phyloP scores from a whole-genome alignment of 2,113 vertebrate species.

The Ptyas mucosa region DNA sequence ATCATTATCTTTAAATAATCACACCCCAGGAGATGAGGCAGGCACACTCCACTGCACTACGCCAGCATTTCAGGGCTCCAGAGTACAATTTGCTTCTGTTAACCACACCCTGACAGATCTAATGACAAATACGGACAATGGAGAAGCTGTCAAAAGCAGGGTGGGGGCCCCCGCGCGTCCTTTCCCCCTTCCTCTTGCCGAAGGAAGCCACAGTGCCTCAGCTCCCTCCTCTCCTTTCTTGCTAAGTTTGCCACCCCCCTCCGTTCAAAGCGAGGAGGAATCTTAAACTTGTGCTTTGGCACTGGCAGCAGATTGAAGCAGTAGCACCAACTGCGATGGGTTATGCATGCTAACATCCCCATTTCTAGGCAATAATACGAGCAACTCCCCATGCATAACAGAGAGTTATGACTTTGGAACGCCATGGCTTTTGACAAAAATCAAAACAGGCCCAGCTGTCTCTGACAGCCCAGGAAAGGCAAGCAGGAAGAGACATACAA shows the following conservation, averaged over 20 bases:
- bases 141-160: constrained; percentile 9
- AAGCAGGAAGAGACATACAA: constrained; percentile 31
- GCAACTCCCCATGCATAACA: neutral
- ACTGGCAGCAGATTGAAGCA: constrained; percentile 17
- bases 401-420: constrained; percentile 28
- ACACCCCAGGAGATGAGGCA: constrained; percentile 63
- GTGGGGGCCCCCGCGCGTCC: neutral
- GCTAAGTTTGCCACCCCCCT: neutral
- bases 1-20: constrained; percentile 70
- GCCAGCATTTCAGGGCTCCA: constrained; percentile 59
- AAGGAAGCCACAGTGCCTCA: neutral
- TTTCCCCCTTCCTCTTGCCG: neutral
- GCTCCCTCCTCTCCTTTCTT: neutral
- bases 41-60: constrained; percentile 57
- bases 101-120: constrained; percentile 63
- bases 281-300: neutral
- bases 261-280: rapidly evolving
- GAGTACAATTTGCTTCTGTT: constrained; percentile 61
- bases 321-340: rapidly evolving
- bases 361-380: constrained; percentile 9
- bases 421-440: constrained; percentile 42
- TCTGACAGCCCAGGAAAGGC: constrained; percentile 14
- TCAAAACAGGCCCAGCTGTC: constrained; percentile 50
- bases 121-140: constrained; percentile 49
- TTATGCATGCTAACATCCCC: constrained; percentile 5